These are phyloP conservation scores for Girardia tigrina DNA, from an alignment of 2,888 invertebrate species.

Conservation along the genomic window DNA sequence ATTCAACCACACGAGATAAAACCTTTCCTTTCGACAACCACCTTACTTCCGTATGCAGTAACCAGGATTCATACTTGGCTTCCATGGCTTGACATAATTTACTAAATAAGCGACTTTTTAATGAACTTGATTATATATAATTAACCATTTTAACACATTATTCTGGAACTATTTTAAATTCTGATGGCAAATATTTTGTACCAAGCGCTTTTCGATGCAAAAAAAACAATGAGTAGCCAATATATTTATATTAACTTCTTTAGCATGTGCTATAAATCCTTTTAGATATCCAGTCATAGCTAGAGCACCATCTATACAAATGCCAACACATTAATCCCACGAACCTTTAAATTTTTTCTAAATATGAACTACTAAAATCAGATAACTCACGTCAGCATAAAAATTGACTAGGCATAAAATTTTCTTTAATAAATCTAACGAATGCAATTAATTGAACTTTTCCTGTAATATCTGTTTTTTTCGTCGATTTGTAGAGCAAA, in stretches of 20 bases:
- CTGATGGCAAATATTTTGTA: slow-evolving; percentile 20
- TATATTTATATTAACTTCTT: neutral
- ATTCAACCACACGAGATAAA: slow-evolving; percentile 5
- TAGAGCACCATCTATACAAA: slow-evolving; percentile 2
- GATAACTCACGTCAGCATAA: neutral
- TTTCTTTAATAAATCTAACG: neutral
- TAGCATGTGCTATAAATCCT: slow-evolving; percentile 23
- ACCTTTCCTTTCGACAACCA: neutral
- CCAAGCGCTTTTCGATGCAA: neutral
- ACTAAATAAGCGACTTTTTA: slow-evolving; percentile 16
- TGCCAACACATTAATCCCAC: neutral
- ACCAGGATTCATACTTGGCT: neutral
- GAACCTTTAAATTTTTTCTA: neutral
- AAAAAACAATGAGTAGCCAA: neutral
- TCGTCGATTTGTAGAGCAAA: neutral
- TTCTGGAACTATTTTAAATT: neutral
- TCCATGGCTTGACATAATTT: neutral
- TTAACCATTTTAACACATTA: slow-evolving; percentile 15
- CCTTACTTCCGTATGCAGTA: slow-evolving; percentile 10
- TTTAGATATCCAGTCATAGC: slow-evolving; percentile 16
- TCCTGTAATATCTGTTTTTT: neutral
- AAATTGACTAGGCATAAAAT: neutral
- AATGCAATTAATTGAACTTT: slow-evolving; percentile 10
- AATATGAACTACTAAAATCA: neutral
- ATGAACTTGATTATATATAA: slow-evolving; percentile 1